A percentile compares a stretch with the other conserved stretches of the same genome.
Conservation (phyloP, 2,888 invertebrate species). For the Lithophane leautieri region DNA sequence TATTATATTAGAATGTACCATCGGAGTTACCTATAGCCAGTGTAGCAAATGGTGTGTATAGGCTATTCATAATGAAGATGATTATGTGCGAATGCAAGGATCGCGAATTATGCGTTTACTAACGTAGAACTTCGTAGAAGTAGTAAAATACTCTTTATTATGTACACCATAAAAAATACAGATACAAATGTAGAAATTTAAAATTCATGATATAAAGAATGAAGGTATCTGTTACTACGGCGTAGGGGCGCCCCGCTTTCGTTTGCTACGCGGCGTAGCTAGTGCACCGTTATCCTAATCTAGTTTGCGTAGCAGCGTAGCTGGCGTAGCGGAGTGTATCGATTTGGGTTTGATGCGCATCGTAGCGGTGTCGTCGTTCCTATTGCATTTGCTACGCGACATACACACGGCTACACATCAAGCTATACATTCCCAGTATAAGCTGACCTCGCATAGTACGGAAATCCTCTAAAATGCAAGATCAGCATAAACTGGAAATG, state of each 20-base stretch:
- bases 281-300: not conserved
- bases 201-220: not conserved
- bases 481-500: too few species aligned
- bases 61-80: not conserved
- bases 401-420: too few species aligned
- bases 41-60: too few species aligned
- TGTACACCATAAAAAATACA: too few species aligned
- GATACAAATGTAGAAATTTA: too few species aligned
- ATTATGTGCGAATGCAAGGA: not conserved
- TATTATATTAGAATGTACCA: too few species aligned
- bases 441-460: too few species aligned
- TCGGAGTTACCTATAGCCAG: too few species aligned
- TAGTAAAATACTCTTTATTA: too few species aligned
- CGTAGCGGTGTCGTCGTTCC: not conserved
- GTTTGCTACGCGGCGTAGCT: not conserved
- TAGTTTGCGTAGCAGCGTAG: not conserved
- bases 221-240: not conserved
- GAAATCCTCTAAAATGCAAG: too few species aligned
- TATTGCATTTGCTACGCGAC: not conserved
- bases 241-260: not conserved
- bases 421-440: too few species aligned
- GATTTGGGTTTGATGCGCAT: not conserved
- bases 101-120: not conserved
- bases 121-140: not conserved
- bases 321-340: not conserved